These are phyloP conservation scores for Falco concolor DNA, from an alignment of 2,797 vertebrate genomes.

Conservation along the genomic window DNA sequence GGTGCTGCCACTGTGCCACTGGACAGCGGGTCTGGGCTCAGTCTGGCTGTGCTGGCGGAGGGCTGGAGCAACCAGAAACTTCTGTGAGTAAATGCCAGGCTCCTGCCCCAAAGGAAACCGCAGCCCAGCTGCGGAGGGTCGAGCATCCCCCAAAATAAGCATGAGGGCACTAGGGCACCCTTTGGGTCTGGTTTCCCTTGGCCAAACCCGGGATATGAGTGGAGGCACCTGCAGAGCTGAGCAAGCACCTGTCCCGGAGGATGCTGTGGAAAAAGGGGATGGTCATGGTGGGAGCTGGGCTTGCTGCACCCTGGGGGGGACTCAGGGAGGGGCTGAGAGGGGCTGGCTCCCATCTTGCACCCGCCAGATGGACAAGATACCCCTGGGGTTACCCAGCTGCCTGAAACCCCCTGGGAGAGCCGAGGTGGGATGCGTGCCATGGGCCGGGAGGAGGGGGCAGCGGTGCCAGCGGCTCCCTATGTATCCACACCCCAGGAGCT, in stretches of 20 bases:
- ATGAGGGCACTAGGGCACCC: not conserved
- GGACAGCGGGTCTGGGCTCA: not conserved
- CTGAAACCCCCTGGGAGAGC: too few relatives aligned
- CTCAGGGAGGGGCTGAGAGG: not conserved
- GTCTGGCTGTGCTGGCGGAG: too few relatives aligned
- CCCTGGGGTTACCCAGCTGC: not conserved
- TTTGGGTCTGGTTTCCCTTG: not conserved
- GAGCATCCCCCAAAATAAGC: not conserved
- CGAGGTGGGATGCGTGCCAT: rapidly evolving
- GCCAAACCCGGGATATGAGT: rapidly evolving
- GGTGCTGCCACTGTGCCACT: too few relatives aligned
- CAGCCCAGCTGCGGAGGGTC: not conserved
- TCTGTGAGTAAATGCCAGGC: too few relatives aligned
- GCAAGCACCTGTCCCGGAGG: rapidly evolving
- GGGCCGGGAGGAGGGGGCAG: too few relatives aligned
- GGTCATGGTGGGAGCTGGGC: rapidly evolving
- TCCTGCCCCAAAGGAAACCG: not conserved
- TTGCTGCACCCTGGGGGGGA: rapidly evolving
- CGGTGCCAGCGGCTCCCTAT: not conserved
- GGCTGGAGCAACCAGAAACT: too few relatives aligned
- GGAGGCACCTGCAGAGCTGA: not conserved
- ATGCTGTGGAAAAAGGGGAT: not conserved
- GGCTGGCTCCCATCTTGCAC: not conserved
- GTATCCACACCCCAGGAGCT: not conserved
- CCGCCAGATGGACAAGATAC: not conserved